These are phyloP conservation scores for Cataglyphis cursor DNA, from an alignment of 2,888 invertebrate genomes.

Conservation along the genomic window DNA sequence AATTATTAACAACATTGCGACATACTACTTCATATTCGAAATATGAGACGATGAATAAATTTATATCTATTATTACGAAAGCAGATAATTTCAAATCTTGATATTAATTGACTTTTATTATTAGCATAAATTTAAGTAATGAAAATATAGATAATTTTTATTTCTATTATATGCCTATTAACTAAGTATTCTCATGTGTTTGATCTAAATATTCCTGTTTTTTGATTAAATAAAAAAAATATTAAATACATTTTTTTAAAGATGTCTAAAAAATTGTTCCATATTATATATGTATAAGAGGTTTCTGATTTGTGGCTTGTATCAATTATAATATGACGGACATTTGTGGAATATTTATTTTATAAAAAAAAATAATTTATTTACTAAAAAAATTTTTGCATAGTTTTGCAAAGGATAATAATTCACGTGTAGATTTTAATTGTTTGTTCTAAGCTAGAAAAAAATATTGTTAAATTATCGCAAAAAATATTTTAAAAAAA, in stretches of 20 bases:
- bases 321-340: background rate
- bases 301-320: background rate
- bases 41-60: background rate
- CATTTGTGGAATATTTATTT: background rate
- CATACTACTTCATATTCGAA: background rate
- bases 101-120: background rate
- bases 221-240: background rate
- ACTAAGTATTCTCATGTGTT: background rate
- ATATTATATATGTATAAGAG: background rate
- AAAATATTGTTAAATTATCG: no score
- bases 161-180: background rate
- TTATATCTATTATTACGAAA: background rate
- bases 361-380: background rate
- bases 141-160: background rate
- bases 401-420: background rate
- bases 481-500: no score
- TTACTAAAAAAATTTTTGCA: background rate
- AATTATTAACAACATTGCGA: no score
- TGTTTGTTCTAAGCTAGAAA: background rate
- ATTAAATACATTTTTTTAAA: constrained; percentile 10
- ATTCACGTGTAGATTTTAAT: background rate
- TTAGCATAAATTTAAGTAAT: background rate
- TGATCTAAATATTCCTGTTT: background rate
- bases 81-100: background rate
- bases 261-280: background rate